Evolutionary conservation across 2,888 invertebrate genomes (phyloP).

Genomic region (Baronia brevicornis): DNA sequence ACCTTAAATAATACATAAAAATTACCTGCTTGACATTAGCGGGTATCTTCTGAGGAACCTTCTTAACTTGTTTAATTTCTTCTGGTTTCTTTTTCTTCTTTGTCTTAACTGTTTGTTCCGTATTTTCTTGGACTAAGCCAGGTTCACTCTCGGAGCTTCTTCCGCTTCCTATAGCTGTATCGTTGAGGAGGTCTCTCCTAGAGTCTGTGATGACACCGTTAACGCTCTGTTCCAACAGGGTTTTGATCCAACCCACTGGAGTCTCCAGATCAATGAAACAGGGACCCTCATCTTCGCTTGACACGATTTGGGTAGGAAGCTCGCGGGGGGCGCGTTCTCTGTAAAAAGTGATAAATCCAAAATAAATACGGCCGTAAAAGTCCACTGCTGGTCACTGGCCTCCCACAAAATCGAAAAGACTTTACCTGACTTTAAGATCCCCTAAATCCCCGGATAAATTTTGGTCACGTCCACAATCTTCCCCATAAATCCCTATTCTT

Average conservation of each 20-base stretch:
- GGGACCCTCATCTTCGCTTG: slow-evolving; percentile 69
- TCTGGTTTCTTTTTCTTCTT: slow-evolving; percentile 49
- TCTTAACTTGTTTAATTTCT: slow-evolving; percentile 21
- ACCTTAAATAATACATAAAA: background rate
- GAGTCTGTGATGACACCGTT: slow-evolving; percentile 58
- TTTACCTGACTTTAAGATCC: no score
- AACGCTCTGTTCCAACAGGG: slow-evolving; percentile 51
- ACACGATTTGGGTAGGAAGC: slow-evolving; percentile 62
- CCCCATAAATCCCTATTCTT: no score
- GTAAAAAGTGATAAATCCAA: slow-evolving; percentile 21
- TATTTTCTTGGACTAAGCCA: slow-evolving; percentile 25
- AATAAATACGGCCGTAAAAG: no score
- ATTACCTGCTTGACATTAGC: slow-evolving; percentile 52
- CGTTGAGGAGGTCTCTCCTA: slow-evolving; percentile 67
- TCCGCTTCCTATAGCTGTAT: slow-evolving; percentile 53
- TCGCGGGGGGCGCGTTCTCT: slow-evolving; percentile 75
- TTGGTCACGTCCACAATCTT: no score
- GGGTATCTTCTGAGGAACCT: slow-evolving; percentile 35
- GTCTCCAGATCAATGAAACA: slow-evolving; percentile 65
- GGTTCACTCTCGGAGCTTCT: slow-evolving; percentile 44
- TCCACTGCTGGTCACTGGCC: background rate
- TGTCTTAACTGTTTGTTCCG: slow-evolving; percentile 32
- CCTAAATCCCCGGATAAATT: no score
- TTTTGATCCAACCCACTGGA: slow-evolving; percentile 61
- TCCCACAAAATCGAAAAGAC: no score